phyloP scores from a whole-genome alignment of 2,888 invertebrate genomes.

The Nebria brevicollis region DNA sequence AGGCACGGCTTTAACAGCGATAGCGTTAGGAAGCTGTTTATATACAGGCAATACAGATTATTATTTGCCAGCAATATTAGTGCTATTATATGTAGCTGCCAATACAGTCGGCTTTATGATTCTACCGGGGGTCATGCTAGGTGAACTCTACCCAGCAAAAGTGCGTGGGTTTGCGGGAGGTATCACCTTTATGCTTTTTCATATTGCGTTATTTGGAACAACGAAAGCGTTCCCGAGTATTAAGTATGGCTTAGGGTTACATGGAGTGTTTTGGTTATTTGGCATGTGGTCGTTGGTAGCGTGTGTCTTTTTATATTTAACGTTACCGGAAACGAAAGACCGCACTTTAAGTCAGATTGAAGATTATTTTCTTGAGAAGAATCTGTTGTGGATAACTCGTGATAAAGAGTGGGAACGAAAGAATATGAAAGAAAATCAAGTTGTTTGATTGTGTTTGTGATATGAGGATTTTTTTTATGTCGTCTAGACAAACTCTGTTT shows the following conservation, averaged over 20 bases:
- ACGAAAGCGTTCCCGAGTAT: conserved; percentile 78
- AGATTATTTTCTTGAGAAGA: conserved; percentile 78
- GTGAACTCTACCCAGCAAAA: conserved; percentile 78
- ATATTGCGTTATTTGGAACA: conserved; percentile 73
- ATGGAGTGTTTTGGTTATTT: conserved; percentile 78
- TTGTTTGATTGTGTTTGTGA: conserved; percentile 1
- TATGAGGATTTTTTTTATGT: too few relatives aligned
- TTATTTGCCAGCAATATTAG: conserved; percentile 61
- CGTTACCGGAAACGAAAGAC: conserved; percentile 80
- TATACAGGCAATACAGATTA: conserved; percentile 59
- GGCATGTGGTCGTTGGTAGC: conserved; percentile 71
- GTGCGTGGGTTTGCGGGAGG: conserved; percentile 80
- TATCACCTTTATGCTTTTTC: conserved; percentile 77
- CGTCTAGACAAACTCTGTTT: too few relatives aligned
- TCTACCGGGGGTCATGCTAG: conserved; percentile 79
- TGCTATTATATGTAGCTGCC: conserved; percentile 77
- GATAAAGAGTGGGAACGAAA: conserved; percentile 57
- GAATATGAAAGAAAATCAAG: conserved; percentile 33
- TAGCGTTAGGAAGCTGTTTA: conserved; percentile 68
- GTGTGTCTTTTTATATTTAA: conserved; percentile 72
- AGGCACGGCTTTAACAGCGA: conserved; percentile 73
- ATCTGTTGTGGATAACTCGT: conserved; percentile 70
- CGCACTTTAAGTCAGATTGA: conserved; percentile 78
- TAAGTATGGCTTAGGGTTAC: conserved; percentile 68
- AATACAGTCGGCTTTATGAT: conserved; percentile 80